Percentiles rank a stretch among this genome's conserved stretches.
These are phyloP conservation scores for Morphnarchus princeps DNA, from an alignment of 2,113 vertebrate species.

Conservation along the genomic window DNA sequence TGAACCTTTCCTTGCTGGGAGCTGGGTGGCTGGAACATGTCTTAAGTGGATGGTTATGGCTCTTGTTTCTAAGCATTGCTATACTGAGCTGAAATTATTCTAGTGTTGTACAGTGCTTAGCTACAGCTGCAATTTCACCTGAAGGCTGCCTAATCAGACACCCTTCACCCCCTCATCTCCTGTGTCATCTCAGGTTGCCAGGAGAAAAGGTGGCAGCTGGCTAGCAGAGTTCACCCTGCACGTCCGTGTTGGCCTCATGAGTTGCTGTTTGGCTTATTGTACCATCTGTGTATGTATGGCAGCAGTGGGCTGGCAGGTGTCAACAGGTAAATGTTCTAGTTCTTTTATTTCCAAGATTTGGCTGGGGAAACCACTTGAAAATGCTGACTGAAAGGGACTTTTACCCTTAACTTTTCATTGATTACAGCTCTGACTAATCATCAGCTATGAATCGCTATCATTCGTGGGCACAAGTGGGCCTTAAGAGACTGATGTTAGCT, in stretches of 20 bases:
- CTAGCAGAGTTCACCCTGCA: not conserved
- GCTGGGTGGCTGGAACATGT: not conserved
- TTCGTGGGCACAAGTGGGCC: not conserved
- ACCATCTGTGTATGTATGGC: not conserved
- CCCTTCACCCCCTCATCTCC: not conserved
- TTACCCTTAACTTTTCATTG: not conserved
- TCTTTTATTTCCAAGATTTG: not conserved
- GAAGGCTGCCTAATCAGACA: not conserved
- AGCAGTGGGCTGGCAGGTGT: not conserved
- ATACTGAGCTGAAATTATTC: not conserved
- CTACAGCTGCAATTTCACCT: not conserved
- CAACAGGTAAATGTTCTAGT: not conserved
- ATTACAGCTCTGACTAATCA: not conserved
- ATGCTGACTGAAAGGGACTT: not conserved
- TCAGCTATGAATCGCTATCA: not conserved
- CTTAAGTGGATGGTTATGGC: not conserved
- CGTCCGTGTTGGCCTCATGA: rapidly evolving
- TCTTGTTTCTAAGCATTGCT: not conserved
- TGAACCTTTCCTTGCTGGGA: not conserved
- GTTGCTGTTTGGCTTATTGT: not conserved
- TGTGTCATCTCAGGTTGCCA: not conserved
- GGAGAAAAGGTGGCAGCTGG: not conserved
- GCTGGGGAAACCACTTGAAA: not conserved
- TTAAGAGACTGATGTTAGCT: not conserved
- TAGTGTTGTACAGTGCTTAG: not conserved